Evolutionary conservation across 2,113 vertebrate species (phyloP), one percentile per base, ranked within the genome.

Genomic region (Talpa occidentalis): DNA sequence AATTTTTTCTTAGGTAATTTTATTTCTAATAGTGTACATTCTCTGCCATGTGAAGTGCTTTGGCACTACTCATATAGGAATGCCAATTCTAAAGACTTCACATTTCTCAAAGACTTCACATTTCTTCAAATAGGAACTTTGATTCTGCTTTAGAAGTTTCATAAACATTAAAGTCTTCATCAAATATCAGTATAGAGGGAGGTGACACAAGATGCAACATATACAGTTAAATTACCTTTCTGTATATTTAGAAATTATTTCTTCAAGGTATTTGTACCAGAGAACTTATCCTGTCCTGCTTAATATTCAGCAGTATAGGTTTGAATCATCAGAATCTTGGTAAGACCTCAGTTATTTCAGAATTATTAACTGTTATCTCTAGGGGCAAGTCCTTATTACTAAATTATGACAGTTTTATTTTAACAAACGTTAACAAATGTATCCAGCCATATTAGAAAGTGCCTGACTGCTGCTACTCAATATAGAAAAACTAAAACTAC

Each of bases 271-370:
- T 83, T 35, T 90, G 44, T 81, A 89, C 44, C 79, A 52, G 49
- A 88, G 90, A 83, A 66, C 78, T 90, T 76, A 60, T 26, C 93
- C 82, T 97, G 88, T 93, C 92, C 95, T 89, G 94, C 93, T 92
- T 91, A 90, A 79, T 87, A 59, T 85, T 98, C 98, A 98, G 98
- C 98, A 98, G 98, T 98, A 98, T 22, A 97, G 96, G 97, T 95
- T 93, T 92, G 97, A 93, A 91, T 93, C 52, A 70, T 96, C 95
- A 97, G 94, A 94, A 91, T 66, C 59, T 87, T 72, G 89, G 83
- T 82, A 88, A 96, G 94, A 97, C 87, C 76, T 60, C 64, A 83
- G 21, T 47, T n/a, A 74, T 72, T 83, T 84, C 80, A 93, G 76
- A 92, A 90, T 92, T 70, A 94, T 77, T 83, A 94, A 78, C 88